Evolutionary conservation across 2,113 vertebrate genomes (phyloP).

Genomic region (Spheniscus mendiculus): DNA sequence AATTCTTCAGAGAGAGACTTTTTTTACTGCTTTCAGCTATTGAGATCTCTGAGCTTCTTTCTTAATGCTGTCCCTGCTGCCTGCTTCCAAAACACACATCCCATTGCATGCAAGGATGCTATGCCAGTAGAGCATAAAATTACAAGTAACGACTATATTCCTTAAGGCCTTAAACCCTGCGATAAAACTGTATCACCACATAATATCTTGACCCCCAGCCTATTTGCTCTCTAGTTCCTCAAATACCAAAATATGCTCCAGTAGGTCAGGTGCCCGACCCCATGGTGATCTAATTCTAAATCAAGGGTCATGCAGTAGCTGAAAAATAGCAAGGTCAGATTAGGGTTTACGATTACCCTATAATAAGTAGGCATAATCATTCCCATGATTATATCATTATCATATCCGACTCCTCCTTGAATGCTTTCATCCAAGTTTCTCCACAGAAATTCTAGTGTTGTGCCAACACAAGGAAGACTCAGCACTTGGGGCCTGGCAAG

Average conservation of each 20-base stretch:
- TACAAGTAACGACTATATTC: not conserved
- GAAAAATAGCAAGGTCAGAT: not conserved
- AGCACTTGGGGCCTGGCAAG: not conserved
- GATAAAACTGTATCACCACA: not conserved
- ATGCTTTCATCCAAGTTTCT: not conserved
- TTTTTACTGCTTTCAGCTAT: not conserved
- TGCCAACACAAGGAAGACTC: not conserved
- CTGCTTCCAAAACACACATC: not conserved
- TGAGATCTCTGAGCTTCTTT: not conserved
- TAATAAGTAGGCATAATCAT: not conserved
- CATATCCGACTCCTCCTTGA: not conserved
- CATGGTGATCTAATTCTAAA: not conserved
- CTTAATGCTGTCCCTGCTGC: not conserved
- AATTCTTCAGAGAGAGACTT: not conserved
- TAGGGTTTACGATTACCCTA: not conserved
- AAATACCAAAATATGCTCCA: not conserved
- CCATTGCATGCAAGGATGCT: not conserved
- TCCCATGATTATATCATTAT: not conserved
- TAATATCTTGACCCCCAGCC: not conserved
- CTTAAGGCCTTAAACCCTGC: not conserved
- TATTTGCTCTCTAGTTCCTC: not conserved
- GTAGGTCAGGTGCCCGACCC: not conserved
- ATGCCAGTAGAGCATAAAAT: not conserved
- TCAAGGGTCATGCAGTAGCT: not conserved
- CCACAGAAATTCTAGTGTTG: not conserved